phyloP scores from a whole-genome alignment of 64 coral and sea anemone genomes.

The Orbicella faveolata region DNA sequence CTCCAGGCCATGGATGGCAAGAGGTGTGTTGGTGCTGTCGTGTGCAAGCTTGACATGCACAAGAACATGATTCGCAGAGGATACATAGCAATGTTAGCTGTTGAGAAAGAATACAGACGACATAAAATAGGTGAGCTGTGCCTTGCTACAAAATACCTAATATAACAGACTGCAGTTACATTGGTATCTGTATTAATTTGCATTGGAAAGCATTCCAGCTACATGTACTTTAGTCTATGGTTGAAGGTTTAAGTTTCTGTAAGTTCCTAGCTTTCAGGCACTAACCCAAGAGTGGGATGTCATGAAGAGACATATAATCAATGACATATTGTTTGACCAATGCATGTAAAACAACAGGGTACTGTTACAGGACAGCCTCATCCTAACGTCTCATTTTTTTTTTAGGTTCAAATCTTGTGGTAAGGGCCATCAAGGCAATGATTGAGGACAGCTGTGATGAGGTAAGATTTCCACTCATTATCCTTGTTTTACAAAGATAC shows the following conservation, averaged over 20 bases:
- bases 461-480: conserved; percentile 30
- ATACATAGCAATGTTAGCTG: conserved; percentile 99
- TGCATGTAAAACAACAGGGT: too few species aligned
- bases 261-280: too few species aligned
- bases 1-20: conserved; percentile 81
- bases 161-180: too few species aligned
- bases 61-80: conserved; percentile 93
- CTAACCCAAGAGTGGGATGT: too few species aligned
- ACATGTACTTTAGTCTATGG: too few species aligned
- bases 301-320: too few species aligned
- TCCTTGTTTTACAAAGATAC: neutral
- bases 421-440: conserved; percentile 96
- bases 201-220: too few species aligned
- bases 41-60: conserved; percentile 98
- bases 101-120: conserved; percentile 94
- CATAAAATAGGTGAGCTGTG: conserved; percentile 88
- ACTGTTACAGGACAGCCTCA: neutral
- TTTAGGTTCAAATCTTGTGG: conserved; percentile 91
- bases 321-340: too few species aligned
- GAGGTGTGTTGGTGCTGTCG: conserved; percentile 94
- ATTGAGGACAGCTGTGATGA: conserved; percentile 95
- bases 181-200: too few species aligned
- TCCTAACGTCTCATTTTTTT: neutral
- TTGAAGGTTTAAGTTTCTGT: too few species aligned
- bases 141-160: neutral